These are phyloP conservation scores for Nicator chloris DNA, from an alignment of 2,113 vertebrate genomes.

Conservation along the genomic window DNA sequence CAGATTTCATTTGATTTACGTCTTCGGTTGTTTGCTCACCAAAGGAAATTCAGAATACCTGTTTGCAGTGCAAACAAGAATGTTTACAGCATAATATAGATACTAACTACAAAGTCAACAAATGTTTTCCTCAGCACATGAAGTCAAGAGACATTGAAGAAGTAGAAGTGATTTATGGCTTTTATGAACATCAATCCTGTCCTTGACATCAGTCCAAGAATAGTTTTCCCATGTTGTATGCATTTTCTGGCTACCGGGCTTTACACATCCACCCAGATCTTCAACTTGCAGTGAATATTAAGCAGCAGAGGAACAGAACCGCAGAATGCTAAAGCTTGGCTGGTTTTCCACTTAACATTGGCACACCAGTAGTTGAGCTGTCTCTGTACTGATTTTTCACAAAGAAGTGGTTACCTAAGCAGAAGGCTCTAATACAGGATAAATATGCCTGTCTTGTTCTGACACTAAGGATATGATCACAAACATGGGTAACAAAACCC, in stretches of 20 bases:
- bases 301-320: not conserved
- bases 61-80: not conserved
- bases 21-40: not conserved
- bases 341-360: not conserved
- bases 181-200: not conserved
- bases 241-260: not conserved
- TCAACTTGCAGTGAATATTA: not conserved
- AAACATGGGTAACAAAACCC: not conserved
- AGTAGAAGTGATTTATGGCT: not conserved
- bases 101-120: not conserved
- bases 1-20: not conserved
- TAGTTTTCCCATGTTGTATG: not conserved
- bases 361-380: not conserved
- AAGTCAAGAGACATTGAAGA: not conserved
- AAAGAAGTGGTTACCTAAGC: not conserved
- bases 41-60: not conserved
- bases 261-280: not conserved
- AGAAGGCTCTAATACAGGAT: not conserved
- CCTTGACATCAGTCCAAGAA: not conserved
- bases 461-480: not conserved
- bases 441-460: not conserved
- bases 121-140: not conserved
- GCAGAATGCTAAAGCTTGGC: not conserved
- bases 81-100: not conserved
- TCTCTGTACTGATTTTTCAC: not conserved